Evolutionary conservation across 2,113 vertebrate genomes (phyloP).

Genomic region (Elanus axillaris): DNA sequence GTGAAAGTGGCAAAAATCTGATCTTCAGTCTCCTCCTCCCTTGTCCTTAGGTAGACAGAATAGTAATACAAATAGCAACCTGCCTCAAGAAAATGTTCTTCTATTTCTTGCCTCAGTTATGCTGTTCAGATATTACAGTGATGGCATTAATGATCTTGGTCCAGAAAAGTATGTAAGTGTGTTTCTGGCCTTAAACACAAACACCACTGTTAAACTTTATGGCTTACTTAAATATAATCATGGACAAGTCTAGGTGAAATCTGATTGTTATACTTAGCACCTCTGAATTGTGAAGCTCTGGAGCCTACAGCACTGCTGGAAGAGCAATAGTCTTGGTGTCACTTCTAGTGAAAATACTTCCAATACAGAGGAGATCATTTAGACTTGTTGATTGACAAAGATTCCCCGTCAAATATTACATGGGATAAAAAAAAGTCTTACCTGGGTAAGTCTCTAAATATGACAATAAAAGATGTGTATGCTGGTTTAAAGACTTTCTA

Average conservation of each 20-base stretch:
- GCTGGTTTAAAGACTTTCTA: neutral
- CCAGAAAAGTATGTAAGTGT: neutral
- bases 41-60: neutral
- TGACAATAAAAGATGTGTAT: neutral
- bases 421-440: neutral
- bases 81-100: neutral
- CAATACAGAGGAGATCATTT: neutral
- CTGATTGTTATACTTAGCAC: constrained; percentile 3
- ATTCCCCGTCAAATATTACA: neutral
- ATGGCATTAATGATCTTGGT: neutral
- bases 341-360: neutral
- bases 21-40: neutral
- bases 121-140: neutral
- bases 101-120: neutral
- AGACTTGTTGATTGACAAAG: neutral
- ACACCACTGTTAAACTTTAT: neutral
- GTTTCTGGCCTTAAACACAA: constrained; percentile 2
- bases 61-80: neutral
- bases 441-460: neutral
- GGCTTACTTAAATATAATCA: neutral
- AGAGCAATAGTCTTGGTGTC: neutral
- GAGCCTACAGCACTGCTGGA: neutral
- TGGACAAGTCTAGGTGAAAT: neutral
- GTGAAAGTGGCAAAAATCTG: neutral
- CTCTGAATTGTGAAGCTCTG: neutral